Percentiles rank a stretch among this genome's conserved stretches.
Conservation (phyloP, 2,797 vertebrate species). For the Sylvilagus floridanus region DNA sequence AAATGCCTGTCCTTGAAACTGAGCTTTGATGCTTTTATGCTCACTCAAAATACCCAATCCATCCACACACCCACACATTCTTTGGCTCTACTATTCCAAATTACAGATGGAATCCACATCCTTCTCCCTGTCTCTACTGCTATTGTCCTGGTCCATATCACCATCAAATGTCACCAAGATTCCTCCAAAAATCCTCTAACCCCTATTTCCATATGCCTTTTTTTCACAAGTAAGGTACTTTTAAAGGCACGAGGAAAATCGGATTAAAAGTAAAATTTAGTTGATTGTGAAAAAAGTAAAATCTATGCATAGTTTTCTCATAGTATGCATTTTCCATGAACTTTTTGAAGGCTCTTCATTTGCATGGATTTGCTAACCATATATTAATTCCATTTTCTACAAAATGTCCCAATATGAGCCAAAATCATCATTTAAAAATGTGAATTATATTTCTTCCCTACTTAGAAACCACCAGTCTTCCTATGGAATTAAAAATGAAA, state of each 20-base stretch:
- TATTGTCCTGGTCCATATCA: too few species aligned
- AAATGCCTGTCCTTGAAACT: not conserved
- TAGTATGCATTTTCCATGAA: too few species aligned
- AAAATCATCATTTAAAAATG: slow-evolving; percentile 14
- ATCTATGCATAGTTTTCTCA: too few species aligned
- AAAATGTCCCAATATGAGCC: not conserved
- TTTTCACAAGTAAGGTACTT: too few species aligned
- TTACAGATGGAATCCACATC: not conserved
- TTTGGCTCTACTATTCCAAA: not conserved
- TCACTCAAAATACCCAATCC: not conserved
- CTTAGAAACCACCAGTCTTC: not conserved
- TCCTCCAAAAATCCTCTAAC: not conserved
- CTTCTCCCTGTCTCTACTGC: rapidly evolving
- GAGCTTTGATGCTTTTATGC: not conserved
- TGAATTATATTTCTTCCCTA: not conserved
- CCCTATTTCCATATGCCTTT: not conserved
- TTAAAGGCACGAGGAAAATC: too few species aligned
- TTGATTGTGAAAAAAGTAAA: too few species aligned
- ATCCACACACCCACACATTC: not conserved
- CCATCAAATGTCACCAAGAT: not conserved
- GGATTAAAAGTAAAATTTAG: too few species aligned
- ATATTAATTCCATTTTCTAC: too few species aligned
- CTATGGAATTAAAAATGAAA: not conserved
- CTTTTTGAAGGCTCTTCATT: too few species aligned
- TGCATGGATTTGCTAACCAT: too few species aligned